Evolutionary conservation across 2,113 vertebrate species (phyloP).

Genomic region (Sebastes fasciatus): DNA sequence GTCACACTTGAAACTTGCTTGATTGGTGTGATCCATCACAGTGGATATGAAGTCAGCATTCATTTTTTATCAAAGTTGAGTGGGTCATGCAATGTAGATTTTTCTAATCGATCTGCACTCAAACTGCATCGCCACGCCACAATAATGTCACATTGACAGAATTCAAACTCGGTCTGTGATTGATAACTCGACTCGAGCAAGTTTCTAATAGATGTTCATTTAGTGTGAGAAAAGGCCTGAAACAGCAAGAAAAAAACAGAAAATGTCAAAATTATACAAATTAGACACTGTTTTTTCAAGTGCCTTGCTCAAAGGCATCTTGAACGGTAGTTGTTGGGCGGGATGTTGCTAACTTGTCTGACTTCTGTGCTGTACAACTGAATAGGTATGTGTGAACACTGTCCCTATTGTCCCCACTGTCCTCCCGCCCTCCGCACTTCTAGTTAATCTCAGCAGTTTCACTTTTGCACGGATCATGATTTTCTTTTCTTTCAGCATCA

Average conservation of each 20-base stretch:
- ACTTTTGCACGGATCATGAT: slow-evolving; percentile 42
- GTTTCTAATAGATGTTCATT: too few species aligned
- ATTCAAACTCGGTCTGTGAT: neutral
- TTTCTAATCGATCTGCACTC: neutral
- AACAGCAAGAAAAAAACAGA: too few species aligned
- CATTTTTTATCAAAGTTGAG: neutral
- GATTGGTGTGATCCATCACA: neutral
- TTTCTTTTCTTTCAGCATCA: slow-evolving; percentile 46
- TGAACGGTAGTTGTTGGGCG: neutral
- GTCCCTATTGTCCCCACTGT: slow-evolving; percentile 15
- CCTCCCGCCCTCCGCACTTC: slow-evolving; percentile 39
- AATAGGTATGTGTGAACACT: slow-evolving; percentile 10
- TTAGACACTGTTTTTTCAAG: neutral
- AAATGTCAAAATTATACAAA: too few species aligned
- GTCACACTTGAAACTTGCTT: neutral
- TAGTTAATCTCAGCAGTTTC: slow-evolving; percentile 42
- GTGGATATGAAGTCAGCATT: neutral
- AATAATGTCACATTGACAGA: neutral
- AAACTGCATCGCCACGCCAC: neutral
- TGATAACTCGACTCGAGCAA: too few species aligned
- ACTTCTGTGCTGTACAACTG: neutral
- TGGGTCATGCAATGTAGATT: neutral
- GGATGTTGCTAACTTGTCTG: neutral
- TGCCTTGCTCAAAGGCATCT: neutral
- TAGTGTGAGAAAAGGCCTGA: too few species aligned